Conservation (phyloP, 2,113 vertebrate species). For the Saccopteryx leptura region DNA sequence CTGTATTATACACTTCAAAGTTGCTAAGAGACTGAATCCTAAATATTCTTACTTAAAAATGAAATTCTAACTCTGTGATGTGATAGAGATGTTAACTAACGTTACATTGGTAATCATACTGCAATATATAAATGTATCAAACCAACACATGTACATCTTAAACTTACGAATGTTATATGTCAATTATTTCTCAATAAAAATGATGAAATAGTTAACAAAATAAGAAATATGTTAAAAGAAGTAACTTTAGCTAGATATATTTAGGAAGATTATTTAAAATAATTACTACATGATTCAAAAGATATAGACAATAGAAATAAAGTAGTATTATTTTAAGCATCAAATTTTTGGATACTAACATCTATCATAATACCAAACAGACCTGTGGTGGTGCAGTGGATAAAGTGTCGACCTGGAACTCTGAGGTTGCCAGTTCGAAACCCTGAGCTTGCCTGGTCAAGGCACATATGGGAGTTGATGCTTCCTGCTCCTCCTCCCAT, state of each 20-base stretch:
- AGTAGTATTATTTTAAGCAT: slow-evolving; percentile 15
- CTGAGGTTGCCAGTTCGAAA: too few species aligned
- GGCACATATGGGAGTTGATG: too few species aligned
- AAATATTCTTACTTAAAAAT: neutral
- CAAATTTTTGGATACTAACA: neutral
- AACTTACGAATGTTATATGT: neutral
- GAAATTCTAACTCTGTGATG: slow-evolving; percentile 19
- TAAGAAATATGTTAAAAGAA: slow-evolving; percentile 49
- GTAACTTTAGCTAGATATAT: neutral
- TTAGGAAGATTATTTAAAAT: slow-evolving; percentile 48
- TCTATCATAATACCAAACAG: slow-evolving; percentile 29
- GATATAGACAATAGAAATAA: neutral
- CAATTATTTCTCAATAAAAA: neutral
- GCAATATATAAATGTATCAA: neutral
- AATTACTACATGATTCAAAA: slow-evolving; percentile 17
- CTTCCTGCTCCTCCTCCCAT: too few species aligned
- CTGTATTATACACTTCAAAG: neutral
- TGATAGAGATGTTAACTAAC: neutral
- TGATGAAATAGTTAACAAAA: slow-evolving; percentile 16
- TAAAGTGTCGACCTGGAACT: too few species aligned
- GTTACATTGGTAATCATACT: neutral
- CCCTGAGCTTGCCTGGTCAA: too few species aligned
- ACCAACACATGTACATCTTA: neutral
- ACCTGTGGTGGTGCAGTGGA: too few species aligned
- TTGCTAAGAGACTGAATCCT: neutral